Evolutionary conservation across 2,888 invertebrate species (phyloP), one percentile per base, ranked within the genome.

Genomic region (Agrenia bidenticulata): DNA sequence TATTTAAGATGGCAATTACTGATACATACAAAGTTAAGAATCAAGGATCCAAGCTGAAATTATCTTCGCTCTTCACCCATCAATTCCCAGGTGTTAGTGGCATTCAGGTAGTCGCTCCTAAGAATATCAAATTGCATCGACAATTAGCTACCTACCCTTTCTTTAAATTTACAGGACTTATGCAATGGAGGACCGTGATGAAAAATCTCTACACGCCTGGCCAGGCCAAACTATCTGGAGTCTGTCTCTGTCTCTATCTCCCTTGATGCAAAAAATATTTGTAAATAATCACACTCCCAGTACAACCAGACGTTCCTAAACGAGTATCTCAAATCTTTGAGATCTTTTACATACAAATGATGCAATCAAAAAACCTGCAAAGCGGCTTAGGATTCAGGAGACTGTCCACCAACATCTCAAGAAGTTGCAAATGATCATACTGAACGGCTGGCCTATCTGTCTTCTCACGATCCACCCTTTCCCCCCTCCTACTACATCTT

Each of bases 11-110:
- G 51, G 45, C 11, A 51, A 51, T 51, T 24, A 51, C 51, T 51
- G 51, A 51, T 51, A 24, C 51, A 51, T 51, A 51, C 51, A 51
- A 51, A 51, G 23, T 51, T 45, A 45, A 19, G 45, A 45, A 45
- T 45, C 45, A 15, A 45, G 45, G 19, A 45, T 45, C 9, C 15
- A 45, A 45, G 15, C 5, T 5, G 45, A 45, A 45, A 45, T 45
- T 45, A 45, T 45, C 45, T 45, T 15, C 45, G 45, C 45, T 45
- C 45, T 45, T 15, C n/a, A n/a, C 45, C 45, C 45, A 45, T 45
- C 45, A 5, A 45, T 45, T 45, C 19, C 15, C 45, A 45, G 45
- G 45, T 45, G 45, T 45, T 45, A n/a, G n/a, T 45, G 9, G 19
- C 15, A 45, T 15, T 15, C 45, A 45, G 5, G 15, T 45, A n/a